phyloP scores from a whole-genome alignment of 2,888 invertebrate species.

The Cyrtodaria siliqua region DNA sequence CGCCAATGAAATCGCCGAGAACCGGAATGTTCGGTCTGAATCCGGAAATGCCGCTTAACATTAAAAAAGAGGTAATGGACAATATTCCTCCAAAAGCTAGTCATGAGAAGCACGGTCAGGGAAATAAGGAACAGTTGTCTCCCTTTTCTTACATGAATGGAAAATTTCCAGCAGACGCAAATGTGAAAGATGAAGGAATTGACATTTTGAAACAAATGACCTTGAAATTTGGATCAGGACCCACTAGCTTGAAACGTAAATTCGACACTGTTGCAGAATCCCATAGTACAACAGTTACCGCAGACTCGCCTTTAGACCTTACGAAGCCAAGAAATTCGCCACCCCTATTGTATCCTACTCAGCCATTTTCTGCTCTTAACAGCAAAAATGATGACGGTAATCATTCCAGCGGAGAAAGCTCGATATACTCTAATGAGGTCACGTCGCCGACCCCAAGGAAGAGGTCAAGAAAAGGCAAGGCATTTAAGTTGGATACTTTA shows the following conservation, averaged over 20 bases:
- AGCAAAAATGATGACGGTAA: constrained; percentile 51
- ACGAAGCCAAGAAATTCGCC: constrained; percentile 75
- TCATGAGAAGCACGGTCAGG: background rate
- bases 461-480: constrained; percentile 94
- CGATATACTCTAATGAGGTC: constrained; percentile 82
- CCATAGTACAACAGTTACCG: constrained; percentile 1
- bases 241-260: constrained; percentile 39
- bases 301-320: constrained; percentile 80
- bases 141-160: constrained; percentile 61
- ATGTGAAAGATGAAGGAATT: constrained; percentile 63
- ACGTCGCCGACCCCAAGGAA: constrained; percentile 86
- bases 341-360: constrained; percentile 25
- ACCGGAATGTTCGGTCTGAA: constrained; percentile 12
- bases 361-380: background rate
- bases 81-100: too few species aligned
- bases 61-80: constrained; percentile 57
- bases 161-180: constrained; percentile 48
- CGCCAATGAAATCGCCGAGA: constrained; percentile 39
- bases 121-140: constrained; percentile 30
- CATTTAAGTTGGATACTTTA: constrained; percentile 91
- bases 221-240: constrained; percentile 77
- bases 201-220: constrained; percentile 82
- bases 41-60: constrained; percentile 18
- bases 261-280: constrained; percentile 14
- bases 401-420: constrained; percentile 65